These are phyloP conservation scores for Daphoenositta chrysoptera DNA, from an alignment of 2,113 vertebrate genomes.

Conservation along the genomic window DNA sequence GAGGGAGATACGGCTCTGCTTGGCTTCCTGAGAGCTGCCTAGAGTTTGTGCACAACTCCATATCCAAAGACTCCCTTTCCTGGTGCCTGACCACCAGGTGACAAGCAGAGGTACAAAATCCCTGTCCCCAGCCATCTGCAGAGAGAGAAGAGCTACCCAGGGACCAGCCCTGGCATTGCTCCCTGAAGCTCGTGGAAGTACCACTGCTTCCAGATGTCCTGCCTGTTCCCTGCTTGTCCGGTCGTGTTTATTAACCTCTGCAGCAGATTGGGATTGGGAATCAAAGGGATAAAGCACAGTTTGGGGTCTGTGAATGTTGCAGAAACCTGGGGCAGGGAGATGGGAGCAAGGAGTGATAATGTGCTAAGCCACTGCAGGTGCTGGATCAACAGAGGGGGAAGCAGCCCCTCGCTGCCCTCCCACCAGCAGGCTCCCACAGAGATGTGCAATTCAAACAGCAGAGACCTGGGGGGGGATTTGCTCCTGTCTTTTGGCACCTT, in stretches of 20 bases:
- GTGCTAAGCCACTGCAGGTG: constrained; percentile 9
- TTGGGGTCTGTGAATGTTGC: not conserved
- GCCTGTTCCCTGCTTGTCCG: not conserved
- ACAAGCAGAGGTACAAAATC: constrained; percentile 2
- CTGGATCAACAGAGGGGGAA: not conserved
- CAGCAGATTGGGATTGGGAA: not conserved
- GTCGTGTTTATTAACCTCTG: not conserved
- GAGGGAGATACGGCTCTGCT: not conserved
- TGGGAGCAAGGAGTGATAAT: not conserved
- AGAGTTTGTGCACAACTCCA: not conserved
- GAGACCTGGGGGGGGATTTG: not conserved
- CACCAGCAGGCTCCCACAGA: not conserved
- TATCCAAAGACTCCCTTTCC: not conserved
- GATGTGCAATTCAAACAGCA: not conserved
- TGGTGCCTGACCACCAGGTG: not conserved
- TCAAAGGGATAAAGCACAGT: not conserved
- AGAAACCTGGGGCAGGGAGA: not conserved
- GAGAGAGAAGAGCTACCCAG: not conserved
- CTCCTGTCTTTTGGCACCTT: not conserved
- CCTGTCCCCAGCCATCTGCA: not conserved
- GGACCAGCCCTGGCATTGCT: not conserved
- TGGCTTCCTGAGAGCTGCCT: not conserved
- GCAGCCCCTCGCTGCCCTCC: not conserved
- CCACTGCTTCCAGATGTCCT: not conserved
- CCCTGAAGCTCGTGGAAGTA: not conserved